phyloP scores from a whole-genome alignment of 1,140 invertebrate species.

The Cotesia chilonis region DNA sequence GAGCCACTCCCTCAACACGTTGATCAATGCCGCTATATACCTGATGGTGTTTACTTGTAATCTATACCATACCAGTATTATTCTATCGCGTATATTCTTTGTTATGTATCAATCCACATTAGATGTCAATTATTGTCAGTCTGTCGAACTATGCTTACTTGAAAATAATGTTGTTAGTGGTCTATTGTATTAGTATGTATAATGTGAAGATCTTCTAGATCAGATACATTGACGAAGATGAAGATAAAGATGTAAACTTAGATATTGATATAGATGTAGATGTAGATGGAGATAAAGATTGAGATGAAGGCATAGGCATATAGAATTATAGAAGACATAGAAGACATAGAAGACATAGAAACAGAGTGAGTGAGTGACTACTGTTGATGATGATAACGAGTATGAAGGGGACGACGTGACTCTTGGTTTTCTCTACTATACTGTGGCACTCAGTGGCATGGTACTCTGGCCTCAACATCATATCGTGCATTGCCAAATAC shows the following conservation, averaged over 20 bases:
- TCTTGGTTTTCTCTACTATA: not conserved
- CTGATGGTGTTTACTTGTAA: not conserved
- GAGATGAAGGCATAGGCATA: too few relatives aligned
- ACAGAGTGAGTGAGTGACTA: too few relatives aligned
- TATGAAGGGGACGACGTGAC: not conserved
- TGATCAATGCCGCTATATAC: conserved; percentile 20
- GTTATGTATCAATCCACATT: too few relatives aligned
- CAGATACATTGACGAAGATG: too few relatives aligned
- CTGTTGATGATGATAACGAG: not conserved
- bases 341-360: too few relatives aligned
- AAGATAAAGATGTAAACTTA: too few relatives aligned
- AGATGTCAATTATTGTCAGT: too few relatives aligned
- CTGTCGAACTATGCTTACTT: not conserved
- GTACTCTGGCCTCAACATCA: not conserved
- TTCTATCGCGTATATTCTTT: not conserved
- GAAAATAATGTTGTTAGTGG: conserved; percentile 10
- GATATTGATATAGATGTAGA: too few relatives aligned
- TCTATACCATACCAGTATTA: not conserved
- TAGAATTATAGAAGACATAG: too few relatives aligned
- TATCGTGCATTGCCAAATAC: conserved; percentile 44
- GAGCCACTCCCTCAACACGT: conserved; percentile 28
- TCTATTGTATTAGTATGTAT: not conserved
- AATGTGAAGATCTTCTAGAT: too few relatives aligned
- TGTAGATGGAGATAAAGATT: too few relatives aligned
- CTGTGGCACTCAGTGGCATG: conserved; percentile 19